These are phyloP conservation scores for Chrysemys picta DNA, from an alignment of 2,113 vertebrate species.

Conservation along the genomic window DNA sequence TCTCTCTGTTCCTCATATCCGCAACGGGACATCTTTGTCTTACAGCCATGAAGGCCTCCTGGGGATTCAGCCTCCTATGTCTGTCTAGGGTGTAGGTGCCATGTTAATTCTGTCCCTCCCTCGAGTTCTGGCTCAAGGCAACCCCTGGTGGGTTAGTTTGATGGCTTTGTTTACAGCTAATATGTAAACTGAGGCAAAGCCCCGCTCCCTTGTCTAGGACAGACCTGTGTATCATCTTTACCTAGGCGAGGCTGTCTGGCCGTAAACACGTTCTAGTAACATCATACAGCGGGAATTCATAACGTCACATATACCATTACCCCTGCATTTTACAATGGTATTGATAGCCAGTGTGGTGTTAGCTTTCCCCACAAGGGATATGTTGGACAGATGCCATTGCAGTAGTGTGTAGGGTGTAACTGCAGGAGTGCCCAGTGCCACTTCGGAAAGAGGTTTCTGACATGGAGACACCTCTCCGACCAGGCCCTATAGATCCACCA, in stretches of 20 bases:
- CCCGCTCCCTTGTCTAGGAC: neutral
- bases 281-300: neutral
- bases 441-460: neutral
- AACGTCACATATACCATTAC: neutral
- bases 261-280: neutral
- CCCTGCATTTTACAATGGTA: neutral
- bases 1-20: neutral
- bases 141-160: too few species aligned
- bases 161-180: too few species aligned
- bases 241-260: neutral
- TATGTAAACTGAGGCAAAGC: neutral
- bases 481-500: neutral
- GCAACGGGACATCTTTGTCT: neutral
- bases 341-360: neutral
- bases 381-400: neutral
- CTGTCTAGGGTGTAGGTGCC: too few species aligned
- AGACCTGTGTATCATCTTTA: neutral
- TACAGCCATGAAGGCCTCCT: neutral
- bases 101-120: too few species aligned
- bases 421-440: too few species aligned
- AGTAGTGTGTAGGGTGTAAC: neutral
- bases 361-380: neutral
- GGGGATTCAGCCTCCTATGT: neutral
- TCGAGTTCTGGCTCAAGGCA: too few species aligned
- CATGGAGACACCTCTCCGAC: neutral